Evolutionary conservation across 2,113 vertebrate genomes (phyloP).

Genomic region (Antigone vipio): DNA sequence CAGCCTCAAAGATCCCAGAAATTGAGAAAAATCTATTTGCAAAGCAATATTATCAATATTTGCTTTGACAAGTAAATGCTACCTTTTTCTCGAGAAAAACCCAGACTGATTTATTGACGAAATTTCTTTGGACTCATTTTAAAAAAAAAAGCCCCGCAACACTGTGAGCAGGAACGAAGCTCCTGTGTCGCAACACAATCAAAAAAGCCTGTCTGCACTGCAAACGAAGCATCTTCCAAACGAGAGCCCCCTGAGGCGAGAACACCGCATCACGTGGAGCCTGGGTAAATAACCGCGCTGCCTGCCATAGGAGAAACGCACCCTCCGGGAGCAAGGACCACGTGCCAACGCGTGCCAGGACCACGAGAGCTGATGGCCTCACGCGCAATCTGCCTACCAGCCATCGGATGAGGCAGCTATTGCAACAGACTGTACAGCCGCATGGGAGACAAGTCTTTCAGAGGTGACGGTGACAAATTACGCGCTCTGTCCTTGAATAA

Average conservation of each 20-base stretch:
- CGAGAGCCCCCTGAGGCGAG: accelerated
- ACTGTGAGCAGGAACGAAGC: accelerated
- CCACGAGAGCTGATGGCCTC: neutral
- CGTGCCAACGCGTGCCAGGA: accelerated
- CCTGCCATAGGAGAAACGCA: neutral
- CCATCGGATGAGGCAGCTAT: neutral
- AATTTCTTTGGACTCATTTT: neutral
- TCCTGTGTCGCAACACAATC: too few relatives aligned
- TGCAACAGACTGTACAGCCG: neutral
- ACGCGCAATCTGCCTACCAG: neutral
- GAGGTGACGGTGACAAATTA: neutral
- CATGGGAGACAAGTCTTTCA: neutral
- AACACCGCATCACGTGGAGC: neutral
- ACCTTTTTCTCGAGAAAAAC: neutral
- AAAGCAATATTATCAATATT: neutral
- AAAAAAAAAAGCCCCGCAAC: neutral
- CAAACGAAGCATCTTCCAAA: neutral
- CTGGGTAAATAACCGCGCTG: neutral
- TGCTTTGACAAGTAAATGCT: neutral
- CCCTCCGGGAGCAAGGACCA: neutral
- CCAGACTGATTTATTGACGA: neutral
- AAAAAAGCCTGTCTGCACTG: neutral
- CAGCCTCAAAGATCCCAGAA: neutral
- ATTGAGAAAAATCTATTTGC: neutral
- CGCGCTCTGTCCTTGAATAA: neutral